phyloP scores from a whole-genome alignment of 1,140 invertebrate genomes.

The Achatina immaculata region DNA sequence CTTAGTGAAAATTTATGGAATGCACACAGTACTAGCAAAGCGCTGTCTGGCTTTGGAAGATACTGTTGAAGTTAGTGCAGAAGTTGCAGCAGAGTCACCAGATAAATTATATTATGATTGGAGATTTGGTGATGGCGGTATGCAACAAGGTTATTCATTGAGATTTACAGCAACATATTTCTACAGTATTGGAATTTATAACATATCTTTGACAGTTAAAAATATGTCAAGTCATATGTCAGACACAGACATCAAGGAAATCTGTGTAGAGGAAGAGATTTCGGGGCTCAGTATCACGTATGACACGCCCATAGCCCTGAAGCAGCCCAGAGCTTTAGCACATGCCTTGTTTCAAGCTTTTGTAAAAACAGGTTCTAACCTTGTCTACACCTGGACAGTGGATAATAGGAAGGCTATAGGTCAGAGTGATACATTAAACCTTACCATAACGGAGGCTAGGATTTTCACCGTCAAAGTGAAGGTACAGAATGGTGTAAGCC shows the following conservation, averaged over 20 bases:
- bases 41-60: constrained; percentile 24
- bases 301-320: constrained; percentile 15
- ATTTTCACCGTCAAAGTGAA: constrained; percentile 43
- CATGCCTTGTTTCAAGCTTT: constrained; percentile 23
- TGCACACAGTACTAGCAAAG: not conserved
- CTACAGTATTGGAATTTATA: constrained; percentile 34
- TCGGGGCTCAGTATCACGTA: constrained; percentile 34
- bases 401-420: constrained; percentile 5
- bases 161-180: constrained; percentile 26
- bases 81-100: constrained; percentile 37
- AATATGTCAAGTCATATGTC: not conserved
- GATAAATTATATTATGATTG: constrained; percentile 36
- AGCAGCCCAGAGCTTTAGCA: constrained; percentile 7
- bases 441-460: constrained; percentile 36
- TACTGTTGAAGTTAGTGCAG: constrained; percentile 21
- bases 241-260: not conserved
- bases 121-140: constrained; percentile 40
- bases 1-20: constrained; percentile 31
- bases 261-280: constrained; percentile 43
- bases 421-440: not conserved
- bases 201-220: constrained; percentile 39
- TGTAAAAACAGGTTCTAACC: constrained; percentile 36
- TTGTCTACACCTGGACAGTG: constrained; percentile 41
- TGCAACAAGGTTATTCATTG: not conserved
- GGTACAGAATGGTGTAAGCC: constrained; percentile 53